Percentiles rank a stretch among this genome's conserved stretches.
Conservation (phyloP, 2,113 vertebrate genomes). For the Triplophysa tibetana region DNA sequence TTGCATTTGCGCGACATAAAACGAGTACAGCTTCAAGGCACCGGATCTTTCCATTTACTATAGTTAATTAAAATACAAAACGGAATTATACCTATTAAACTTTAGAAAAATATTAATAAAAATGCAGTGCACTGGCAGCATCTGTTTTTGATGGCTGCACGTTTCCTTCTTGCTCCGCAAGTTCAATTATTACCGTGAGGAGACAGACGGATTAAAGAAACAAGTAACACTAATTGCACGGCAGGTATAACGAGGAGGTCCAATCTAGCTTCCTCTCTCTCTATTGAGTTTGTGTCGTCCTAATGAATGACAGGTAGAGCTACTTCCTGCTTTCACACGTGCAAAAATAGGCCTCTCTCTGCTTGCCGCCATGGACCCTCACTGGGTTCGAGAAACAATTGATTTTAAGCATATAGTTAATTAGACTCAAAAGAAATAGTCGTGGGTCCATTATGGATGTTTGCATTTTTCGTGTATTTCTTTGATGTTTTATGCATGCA, state of each 20-base stretch:
- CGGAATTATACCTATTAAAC: conserved; percentile 28
- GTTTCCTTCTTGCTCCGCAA: conserved; percentile 55
- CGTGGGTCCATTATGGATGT: conserved; percentile 15
- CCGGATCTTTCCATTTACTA: background rate
- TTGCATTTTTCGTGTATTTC: background rate
- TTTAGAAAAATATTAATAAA: conserved; percentile 9
- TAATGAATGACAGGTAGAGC: conserved; percentile 83
- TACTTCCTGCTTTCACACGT: conserved; percentile 82
- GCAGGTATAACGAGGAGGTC: conserved; percentile 82
- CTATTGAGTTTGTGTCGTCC: conserved; percentile 79
- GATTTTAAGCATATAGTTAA: conserved; percentile 82
- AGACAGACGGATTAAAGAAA: conserved; percentile 71
- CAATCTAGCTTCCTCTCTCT: conserved; percentile 75
- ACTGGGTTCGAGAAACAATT: conserved; percentile 80
- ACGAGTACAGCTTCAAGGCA: conserved; percentile 25
- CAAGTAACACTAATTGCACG: conserved; percentile 81
- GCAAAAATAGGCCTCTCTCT: conserved; percentile 77
- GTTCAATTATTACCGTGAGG: conserved; percentile 71
- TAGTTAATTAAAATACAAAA: background rate
- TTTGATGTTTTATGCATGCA: background rate
- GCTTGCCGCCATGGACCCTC: conserved; percentile 76
- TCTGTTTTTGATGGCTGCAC: conserved; percentile 11
- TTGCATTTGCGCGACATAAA: conserved; percentile 26
- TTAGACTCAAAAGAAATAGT: conserved; percentile 72
- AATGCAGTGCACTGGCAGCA: background rate